Evolutionary conservation across 2,113 vertebrate genomes (phyloP).

Genomic region (Ammodytes marinus): DNA sequence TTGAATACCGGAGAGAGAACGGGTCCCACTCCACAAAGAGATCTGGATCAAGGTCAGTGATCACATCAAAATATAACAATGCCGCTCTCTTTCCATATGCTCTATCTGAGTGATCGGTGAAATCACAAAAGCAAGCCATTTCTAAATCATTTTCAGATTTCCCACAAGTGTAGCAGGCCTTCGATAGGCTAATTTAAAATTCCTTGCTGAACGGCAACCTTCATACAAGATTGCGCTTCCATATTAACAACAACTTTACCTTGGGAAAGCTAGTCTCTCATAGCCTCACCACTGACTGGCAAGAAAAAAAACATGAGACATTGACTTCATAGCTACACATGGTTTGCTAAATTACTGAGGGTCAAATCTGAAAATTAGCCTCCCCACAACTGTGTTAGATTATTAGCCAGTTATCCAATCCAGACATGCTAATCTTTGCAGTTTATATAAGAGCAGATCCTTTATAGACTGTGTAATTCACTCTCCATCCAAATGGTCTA

Average conservation of each 20-base stretch:
- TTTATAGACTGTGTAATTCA: not conserved
- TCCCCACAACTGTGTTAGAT: not conserved
- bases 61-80: slow-evolving; percentile 51
- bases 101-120: slow-evolving; percentile 28
- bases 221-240: slow-evolving; percentile 9
- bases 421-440: not conserved
- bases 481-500: not conserved
- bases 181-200: slow-evolving; percentile 43
- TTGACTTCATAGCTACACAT: too few species aligned
- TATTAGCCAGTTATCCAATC: not conserved
- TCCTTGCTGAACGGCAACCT: slow-evolving; percentile 39
- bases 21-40: slow-evolving; percentile 54
- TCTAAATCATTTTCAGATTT: slow-evolving; percentile 56
- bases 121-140: slow-evolving; percentile 49
- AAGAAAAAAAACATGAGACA: too few species aligned
- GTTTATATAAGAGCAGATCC: not conserved
- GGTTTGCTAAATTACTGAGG: too few species aligned
- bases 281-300: too few species aligned
- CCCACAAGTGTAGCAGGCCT: slow-evolving; percentile 34
- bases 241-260: slow-evolving; percentile 30
- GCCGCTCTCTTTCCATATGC: slow-evolving; percentile 31
- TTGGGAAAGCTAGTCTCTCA: slow-evolving; percentile 19
- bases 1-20: slow-evolving; percentile 56
- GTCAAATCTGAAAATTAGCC: not conserved
- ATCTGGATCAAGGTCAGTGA: slow-evolving; percentile 67